Base-by-base conservation (phyloP, 92 coral and sea anemone species). In the Umimayanthus kanabou region DNA sequence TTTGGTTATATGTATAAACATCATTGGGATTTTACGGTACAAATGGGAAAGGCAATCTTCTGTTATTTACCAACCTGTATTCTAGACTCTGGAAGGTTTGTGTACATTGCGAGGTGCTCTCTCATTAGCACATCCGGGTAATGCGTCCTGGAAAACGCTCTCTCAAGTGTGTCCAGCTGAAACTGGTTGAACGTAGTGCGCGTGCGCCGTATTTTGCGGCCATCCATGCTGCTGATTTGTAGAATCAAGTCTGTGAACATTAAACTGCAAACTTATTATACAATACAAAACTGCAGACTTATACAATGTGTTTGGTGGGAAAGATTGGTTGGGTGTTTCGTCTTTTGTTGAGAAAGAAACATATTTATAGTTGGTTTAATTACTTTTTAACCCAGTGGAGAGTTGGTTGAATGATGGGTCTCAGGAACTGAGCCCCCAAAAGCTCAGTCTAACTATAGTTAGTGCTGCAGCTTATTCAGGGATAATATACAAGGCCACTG, bases 171-270 rank as follows among this genome's bases (percentile, higher is more conserved):
- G 10, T 96, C 98, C 71, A 97, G 94, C 89, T 97, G 99, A 76
- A 95, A 94, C 91, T 97, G 99, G 91, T 96, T 97, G 81, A 97
- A 97, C 33, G 99, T 96, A 5, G 99, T 97, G 76, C 99, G 90
- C 76, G 99, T 94, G 66, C 99, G 96, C 66, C 99, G 95, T 77
- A 95, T 95, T 80, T 93, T 95, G 70, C 98, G 90, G 37, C 98
- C 98, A 42, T 95, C 96, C 88, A 92, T 89, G 81, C 92, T 88
- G 82, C 94, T 92, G 39, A 95, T 94, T 85, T 92, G 89, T 30
- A 95, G 92, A 22, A 95, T 95, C 88, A 95, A 93, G 80, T 93
- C 98, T 95, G 89, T 57, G 80, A 67, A 58, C 20, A 71, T 75
- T 23, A 53, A 30, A 42, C 16, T 53, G 42, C 40, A 15, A 73